Base-by-base conservation (phyloP, 2,888 invertebrate species). In the Agelastica alni region DNA sequence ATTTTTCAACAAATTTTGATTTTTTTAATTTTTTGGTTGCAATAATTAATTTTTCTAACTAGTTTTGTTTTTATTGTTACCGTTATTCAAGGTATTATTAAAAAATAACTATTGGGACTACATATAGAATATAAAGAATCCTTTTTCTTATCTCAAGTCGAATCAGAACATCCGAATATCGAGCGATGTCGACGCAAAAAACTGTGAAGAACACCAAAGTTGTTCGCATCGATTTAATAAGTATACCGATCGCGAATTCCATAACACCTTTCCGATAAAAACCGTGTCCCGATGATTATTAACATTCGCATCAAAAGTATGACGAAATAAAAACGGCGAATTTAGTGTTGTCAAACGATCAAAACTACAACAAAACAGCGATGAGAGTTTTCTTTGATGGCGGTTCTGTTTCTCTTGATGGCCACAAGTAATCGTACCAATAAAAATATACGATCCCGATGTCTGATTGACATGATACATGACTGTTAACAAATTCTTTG, bases 391-490 rank as follows among this genome's bases (percentile, higher is more conserved):
- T 51, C 47, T 56, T 55, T 46, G 45, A 39, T 43, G 45, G 53
- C 53, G 57, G 46, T 43, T 28, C 46, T 36, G 56, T 53, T 53
- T 57, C 60, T 51, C 51, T 41, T 43, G 52, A 58, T 56, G 58
- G 58, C 53, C 30, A 17, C 45, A 46, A 56, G 51, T 58, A 58
- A 58, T 60, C 55, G 56, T 48, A 51, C 51, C 56, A 58, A 58
- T 58, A 58, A 61, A 56, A 59, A 59, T 61, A 58, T 58, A 61
- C 61, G 62, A 64, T 59, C 51, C 43, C 52, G 62, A 67, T 61
- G 63, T 68, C 63, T 65, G 68, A 69, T 68, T 68, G 68, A 68
- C 69, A 67, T 69, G 69, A 68, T 69, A 69, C 69, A 69, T 61
- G 69, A 67, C 65, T 60, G 64, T 64, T 64, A 66, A 69, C 69